These are phyloP conservation scores for Aphidius colemani DNA, from an alignment of 2,888 invertebrate species.

Conservation along the genomic window DNA sequence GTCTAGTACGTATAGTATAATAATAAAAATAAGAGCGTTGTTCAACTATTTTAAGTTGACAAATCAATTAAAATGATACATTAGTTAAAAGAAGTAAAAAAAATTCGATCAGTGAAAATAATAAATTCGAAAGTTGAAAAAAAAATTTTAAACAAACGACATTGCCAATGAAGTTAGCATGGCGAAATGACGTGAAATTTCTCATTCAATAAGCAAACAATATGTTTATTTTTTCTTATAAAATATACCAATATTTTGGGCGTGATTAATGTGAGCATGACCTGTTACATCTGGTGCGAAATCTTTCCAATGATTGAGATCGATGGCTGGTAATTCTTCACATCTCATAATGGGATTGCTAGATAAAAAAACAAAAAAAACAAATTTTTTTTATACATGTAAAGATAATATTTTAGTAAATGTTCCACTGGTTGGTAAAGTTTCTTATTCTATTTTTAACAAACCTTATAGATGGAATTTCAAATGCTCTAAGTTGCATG, in stretches of 20 bases:
- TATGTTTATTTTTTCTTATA: slow-evolving; percentile 30
- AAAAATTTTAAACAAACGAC: too few species aligned
- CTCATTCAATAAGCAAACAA: too few species aligned
- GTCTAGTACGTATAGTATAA: too few species aligned
- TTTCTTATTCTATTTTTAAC: slow-evolving; percentile 46
- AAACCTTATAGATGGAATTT: slow-evolving; percentile 66
- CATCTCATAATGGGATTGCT: slow-evolving; percentile 74
- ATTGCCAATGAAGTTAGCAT: too few species aligned
- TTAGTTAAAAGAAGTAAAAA: too few species aligned
- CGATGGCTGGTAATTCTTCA: slow-evolving; percentile 66
- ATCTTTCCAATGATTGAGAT: slow-evolving; percentile 69
- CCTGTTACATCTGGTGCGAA: slow-evolving; percentile 32
- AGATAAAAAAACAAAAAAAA: slow-evolving; percentile 49
- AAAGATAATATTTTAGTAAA: background rate
- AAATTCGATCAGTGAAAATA: too few species aligned
- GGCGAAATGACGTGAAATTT: too few species aligned
- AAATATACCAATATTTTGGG: slow-evolving; percentile 28
- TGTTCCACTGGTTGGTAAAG: background rate
- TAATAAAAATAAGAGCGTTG: too few species aligned
- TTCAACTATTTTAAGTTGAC: too few species aligned
- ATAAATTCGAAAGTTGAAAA: too few species aligned
- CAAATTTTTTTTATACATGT: background rate
- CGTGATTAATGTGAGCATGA: background rate
- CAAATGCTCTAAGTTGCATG: slow-evolving; percentile 62
- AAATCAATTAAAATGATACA: too few species aligned